Conservation (phyloP, 2,797 vertebrate species). For the Scolopax bukidnonensis region DNA sequence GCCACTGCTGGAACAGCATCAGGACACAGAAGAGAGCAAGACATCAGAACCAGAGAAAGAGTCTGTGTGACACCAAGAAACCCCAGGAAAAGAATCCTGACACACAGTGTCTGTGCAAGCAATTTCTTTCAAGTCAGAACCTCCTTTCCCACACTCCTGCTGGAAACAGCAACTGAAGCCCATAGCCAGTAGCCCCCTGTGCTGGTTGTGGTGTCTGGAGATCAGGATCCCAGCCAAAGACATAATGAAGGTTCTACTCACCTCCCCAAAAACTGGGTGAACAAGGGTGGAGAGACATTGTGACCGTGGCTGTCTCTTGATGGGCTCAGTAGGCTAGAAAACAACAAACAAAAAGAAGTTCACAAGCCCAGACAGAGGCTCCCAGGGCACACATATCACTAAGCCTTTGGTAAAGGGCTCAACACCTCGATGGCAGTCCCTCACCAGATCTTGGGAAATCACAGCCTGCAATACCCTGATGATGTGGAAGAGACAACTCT, state of each 20-base stretch:
- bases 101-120: not conserved
- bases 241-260: conserved; percentile 65
- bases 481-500: not conserved
- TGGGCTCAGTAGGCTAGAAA: conserved; percentile 84
- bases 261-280: conserved; percentile 96
- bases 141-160: not conserved
- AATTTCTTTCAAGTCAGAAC: not conserved
- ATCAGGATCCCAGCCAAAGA: not conserved
- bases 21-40: not conserved
- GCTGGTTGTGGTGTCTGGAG: not conserved
- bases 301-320: conserved; percentile 93
- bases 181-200: not conserved
- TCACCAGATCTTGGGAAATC: not conserved
- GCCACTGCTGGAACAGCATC: not conserved
- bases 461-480: not conserved
- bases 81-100: not conserved
- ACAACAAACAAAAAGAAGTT: not conserved
- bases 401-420: not conserved
- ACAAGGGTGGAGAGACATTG: conserved; percentile 92
- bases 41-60: not conserved
- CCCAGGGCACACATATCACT: not conserved
- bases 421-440: not conserved
- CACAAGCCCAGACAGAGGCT: not conserved
- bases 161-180: not conserved
- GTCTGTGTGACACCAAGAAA: not conserved